These are phyloP conservation scores for Geotrupes spiniger DNA, from an alignment of 2,888 invertebrate species.

Conservation along the genomic window DNA sequence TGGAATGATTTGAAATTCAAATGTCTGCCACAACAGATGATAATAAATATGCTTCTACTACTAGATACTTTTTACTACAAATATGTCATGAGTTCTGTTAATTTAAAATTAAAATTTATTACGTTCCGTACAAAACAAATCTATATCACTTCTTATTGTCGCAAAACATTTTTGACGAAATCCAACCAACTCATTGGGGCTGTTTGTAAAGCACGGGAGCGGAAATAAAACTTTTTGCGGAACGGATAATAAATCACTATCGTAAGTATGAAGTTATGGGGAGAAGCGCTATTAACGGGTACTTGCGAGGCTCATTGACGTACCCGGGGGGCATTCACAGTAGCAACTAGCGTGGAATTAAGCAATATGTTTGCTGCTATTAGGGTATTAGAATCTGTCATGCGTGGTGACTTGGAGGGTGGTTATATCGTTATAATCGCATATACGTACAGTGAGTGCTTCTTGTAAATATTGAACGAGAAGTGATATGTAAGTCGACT, in stretches of 20 bases:
- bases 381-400: conserved; percentile 38
- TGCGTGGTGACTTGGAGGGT: conserved; percentile 32
- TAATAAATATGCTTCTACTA: no score
- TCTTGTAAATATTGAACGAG: no score
- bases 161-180: conserved; percentile 11
- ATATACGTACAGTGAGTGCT: no score
- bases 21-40: no score
- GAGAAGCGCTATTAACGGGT: conserved; percentile 51
- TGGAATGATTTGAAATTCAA: no score
- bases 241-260: conserved; percentile 32
- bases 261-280: conserved; percentile 38
- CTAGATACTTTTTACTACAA: no score
- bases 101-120: background rate
- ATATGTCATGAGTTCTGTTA: background rate
- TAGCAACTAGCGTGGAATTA: conserved; percentile 50
- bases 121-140: background rate
- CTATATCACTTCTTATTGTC: background rate
- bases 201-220: conserved; percentile 25
- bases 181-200: conserved; percentile 25
- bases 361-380: conserved; percentile 53
- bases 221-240: conserved; percentile 32
- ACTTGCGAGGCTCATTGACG: conserved; percentile 44
- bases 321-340: conserved; percentile 37
- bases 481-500: no score
- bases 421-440: conserved; percentile 9